Percentiles rank a stretch among this genome's conserved stretches.
Evolutionary conservation across 2,113 vertebrate species (phyloP).

Genomic region (Colossoma macropomum): DNA sequence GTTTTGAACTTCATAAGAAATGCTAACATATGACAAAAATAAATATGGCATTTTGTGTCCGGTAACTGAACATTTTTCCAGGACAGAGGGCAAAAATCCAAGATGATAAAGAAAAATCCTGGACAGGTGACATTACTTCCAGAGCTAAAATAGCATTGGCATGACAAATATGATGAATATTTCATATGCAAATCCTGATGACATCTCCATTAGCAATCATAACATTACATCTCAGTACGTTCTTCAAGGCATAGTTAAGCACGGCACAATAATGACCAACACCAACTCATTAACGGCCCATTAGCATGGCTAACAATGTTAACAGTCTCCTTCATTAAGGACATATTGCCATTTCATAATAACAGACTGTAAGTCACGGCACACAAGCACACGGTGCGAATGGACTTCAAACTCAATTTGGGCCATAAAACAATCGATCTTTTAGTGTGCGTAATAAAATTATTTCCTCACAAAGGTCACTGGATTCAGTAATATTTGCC

Average conservation of each 20-base stretch:
- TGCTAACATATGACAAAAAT: too few species aligned
- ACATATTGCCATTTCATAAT: slow-evolving; percentile 35
- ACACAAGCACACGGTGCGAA: slow-evolving; percentile 41
- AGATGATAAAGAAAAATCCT: too few species aligned
- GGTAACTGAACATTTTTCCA: too few species aligned
- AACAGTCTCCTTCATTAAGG: slow-evolving; percentile 39
- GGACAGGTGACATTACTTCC: too few species aligned
- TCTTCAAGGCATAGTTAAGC: slow-evolving; percentile 26
- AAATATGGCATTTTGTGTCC: too few species aligned
- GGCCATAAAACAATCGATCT: slow-evolving; percentile 50
- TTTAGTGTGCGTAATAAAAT: slow-evolving; percentile 52
- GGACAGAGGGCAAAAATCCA: too few species aligned
- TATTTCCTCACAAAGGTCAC: slow-evolving; percentile 63
- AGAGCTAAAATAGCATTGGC: too few species aligned
- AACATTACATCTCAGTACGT: slow-evolving; percentile 1
- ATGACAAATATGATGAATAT: not conserved
- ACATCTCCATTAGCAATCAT: slow-evolving; percentile 16
- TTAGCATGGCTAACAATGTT: slow-evolving; percentile 37
- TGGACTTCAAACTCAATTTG: slow-evolving; percentile 47
- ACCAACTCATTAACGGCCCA: slow-evolving; percentile 45
- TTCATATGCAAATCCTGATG: not conserved
- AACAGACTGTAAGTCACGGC: slow-evolving; percentile 45
- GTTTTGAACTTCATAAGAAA: too few species aligned
- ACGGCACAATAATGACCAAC: slow-evolving; percentile 21
- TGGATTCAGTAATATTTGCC: slow-evolving; percentile 57